Percentiles rank a stretch among this genome's conserved stretches.
These are phyloP conservation scores for Nephrotoma guestfalica DNA, from an alignment of 2,888 invertebrate genomes.

Conservation along the genomic window DNA sequence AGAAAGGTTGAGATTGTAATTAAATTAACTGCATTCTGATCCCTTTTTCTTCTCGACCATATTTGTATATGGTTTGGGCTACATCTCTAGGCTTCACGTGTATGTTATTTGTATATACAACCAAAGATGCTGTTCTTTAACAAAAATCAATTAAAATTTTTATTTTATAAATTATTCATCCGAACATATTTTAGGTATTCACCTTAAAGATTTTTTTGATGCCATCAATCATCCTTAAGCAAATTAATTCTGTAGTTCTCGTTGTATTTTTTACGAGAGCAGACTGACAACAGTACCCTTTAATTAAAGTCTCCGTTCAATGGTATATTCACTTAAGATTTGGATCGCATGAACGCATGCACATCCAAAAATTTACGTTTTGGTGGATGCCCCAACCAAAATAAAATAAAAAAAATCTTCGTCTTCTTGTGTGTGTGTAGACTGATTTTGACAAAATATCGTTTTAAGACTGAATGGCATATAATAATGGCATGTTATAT, in stretches of 20 bases:
- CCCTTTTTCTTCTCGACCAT: not conserved
- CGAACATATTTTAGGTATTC: not conserved
- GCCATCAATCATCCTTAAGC: not conserved
- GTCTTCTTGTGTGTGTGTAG: not conserved
- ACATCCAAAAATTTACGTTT: not conserved
- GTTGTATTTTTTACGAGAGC: not conserved
- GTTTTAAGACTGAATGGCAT: not conserved
- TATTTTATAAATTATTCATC: not conserved
- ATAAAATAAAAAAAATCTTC: not conserved
- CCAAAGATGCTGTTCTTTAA: not conserved
- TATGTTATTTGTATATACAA: not conserved
- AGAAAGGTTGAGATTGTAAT: not conserved
- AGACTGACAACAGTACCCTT: not conserved
- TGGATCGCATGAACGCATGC: not conserved
- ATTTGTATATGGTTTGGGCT: not conserved
- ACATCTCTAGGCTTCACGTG: not conserved
- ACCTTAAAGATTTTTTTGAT: not conserved
- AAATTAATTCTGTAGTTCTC: not conserved
- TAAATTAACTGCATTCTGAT: not conserved
- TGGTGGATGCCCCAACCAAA: not conserved
- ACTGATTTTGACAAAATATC: not conserved
- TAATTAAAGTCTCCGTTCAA: not conserved
- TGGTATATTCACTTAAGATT: not conserved
- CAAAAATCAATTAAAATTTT: not conserved
- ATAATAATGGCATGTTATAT: not conserved